Base-by-base conservation (phyloP, 1,140 invertebrate genomes). In the Helicorthomorpha holstii region DNA sequence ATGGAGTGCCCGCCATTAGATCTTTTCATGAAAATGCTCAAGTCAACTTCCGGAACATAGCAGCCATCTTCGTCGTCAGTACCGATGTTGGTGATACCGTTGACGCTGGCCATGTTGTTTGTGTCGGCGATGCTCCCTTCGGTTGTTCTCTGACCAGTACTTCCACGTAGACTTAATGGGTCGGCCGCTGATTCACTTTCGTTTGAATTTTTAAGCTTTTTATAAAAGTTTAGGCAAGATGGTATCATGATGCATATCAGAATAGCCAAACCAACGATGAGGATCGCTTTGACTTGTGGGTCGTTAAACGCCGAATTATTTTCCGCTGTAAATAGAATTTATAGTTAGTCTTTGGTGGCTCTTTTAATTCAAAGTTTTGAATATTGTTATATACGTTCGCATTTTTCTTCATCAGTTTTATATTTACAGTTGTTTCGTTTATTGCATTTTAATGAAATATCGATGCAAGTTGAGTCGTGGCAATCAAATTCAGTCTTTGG, bases 401-500 rank as follows among this genome's bases (percentile, higher is more conserved):
- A 49, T 19, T 54, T 38, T 49, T 62, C 59, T 56, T 64, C 62
- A 56, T 64, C 62, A 19, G 61, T 61, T 27, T 60, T 53, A 48
- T 64, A 61, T 54, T 61, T 64, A 51, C 62, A 64, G 49, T 64
- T 64, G 29, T 48, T 53, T 22, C 56, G 43, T 41, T 54, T 56
- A 44, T 64, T 55, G 51, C 62, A 64, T 29, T 60, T 62, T 16
- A 64, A 44, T 24, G 51, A 52, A 22, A 34, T 52, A 48, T 60
- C 55, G n/a, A 64, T 64, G 44, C 62, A 64, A 14, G 60, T 62
- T 3, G 57, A 57, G 53, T 67, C 65, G 23, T 58, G 61, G 53
- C 64, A 66, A 44, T 63, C 56, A 53, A 67, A 66, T 50, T 63
- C 61, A 10, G 51, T 34, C 60, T 57, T 22, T 74, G 71, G 38